phyloP scores from a whole-genome alignment of 2,113 vertebrate genomes.

The Pterocles burchelli region DNA sequence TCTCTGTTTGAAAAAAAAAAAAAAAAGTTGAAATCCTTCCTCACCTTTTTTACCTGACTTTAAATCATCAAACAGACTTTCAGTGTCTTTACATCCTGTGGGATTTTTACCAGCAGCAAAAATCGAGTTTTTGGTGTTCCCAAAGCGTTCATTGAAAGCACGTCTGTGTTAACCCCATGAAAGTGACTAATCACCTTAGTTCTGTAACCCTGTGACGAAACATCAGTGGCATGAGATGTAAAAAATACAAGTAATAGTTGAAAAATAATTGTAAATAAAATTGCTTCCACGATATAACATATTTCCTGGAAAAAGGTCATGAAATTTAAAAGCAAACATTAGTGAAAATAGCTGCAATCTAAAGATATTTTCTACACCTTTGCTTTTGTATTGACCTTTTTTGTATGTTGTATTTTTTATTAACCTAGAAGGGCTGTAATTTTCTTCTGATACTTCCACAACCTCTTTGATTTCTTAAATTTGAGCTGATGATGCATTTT shows the following conservation, averaged over 20 bases:
- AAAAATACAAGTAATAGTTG: background rate
- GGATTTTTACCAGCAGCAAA: constrained; percentile 36
- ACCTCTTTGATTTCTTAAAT: background rate
- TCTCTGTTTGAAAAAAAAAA: constrained; percentile 34
- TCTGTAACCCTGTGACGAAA: background rate
- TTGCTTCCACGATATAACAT: background rate
- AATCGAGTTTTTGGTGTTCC: background rate
- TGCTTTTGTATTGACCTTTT: background rate
- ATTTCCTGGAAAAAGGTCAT: background rate
- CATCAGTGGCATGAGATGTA: background rate
- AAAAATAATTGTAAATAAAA: constrained; percentile 12
- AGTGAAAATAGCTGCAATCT: background rate
- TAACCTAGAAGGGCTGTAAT: background rate
- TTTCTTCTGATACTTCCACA: background rate
- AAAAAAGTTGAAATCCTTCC: constrained; percentile 52
- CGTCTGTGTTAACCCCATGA: background rate
- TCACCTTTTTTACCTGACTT: constrained; percentile 57
- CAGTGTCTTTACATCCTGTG: constrained; percentile 42
- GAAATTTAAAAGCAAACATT: background rate
- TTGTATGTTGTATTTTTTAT: background rate
- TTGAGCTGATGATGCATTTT: background rate
- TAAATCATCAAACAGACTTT: constrained; percentile 60
- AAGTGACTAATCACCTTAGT: constrained; percentile 16
- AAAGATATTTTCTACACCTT: background rate
- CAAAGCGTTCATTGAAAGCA: constrained; percentile 10